Percentiles rank a stretch among this genome's conserved stretches.
Evolutionary conservation across 2,888 invertebrate species (phyloP).

Genomic region (Drosophila formosana): DNA sequence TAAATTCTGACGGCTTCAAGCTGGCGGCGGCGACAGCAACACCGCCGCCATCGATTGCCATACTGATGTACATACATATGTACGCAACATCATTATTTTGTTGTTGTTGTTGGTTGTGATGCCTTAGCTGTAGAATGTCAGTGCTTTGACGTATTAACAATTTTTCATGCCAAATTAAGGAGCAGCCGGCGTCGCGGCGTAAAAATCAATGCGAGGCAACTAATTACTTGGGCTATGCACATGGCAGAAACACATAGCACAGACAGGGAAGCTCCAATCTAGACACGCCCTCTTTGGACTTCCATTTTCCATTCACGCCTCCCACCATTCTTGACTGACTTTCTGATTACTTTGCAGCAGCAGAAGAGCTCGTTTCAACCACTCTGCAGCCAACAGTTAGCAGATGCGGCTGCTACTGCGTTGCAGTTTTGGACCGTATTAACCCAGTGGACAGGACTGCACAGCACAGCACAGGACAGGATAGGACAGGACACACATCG

Average conservation of each 20-base stretch:
- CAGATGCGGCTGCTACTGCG: constrained; percentile 6
- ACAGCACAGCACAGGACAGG: background rate
- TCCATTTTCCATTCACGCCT: constrained; percentile 1
- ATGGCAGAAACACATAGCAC: constrained; percentile 5
- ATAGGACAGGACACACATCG: constrained; percentile 59
- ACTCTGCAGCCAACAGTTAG: constrained; percentile 1
- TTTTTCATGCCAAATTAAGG: constrained; percentile 78
- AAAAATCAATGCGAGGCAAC: constrained; percentile 78
- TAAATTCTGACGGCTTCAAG: constrained; percentile 64
- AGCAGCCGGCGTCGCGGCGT: constrained; percentile 50
- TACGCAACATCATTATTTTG: constrained; percentile 29
- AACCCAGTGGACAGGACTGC: constrained; percentile 67
- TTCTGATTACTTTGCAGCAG: constrained; percentile 69
- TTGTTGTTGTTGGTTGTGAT: constrained; percentile 11
- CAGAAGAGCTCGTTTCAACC: constrained; percentile 52
- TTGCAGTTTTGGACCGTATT: constrained; percentile 70
- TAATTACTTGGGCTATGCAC: constrained; percentile 62
- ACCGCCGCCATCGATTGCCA: constrained; percentile 47
- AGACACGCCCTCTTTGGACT: background rate
- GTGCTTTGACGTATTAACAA: constrained; percentile 75
- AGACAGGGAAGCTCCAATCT: background rate
- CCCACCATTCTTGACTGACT: constrained; percentile 39
- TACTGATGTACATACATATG: background rate
- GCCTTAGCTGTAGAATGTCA: constrained; percentile 32
- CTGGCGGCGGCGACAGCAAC: constrained; percentile 37